These are phyloP conservation scores for Dufourea novaeangliae DNA, from an alignment of 1,140 invertebrate genomes.

Conservation along the genomic window DNA sequence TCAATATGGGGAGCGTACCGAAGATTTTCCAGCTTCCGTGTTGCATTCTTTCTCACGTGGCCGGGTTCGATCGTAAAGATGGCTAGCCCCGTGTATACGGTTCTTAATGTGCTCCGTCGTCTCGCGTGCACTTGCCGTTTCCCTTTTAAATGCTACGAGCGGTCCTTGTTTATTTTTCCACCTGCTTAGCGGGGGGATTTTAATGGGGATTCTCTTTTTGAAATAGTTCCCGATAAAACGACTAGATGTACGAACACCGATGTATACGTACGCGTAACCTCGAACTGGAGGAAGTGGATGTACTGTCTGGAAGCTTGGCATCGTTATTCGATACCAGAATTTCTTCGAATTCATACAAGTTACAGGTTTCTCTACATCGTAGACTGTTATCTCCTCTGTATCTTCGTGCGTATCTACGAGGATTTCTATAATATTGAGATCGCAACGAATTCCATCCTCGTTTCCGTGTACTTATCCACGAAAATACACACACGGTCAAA, in stretches of 20 bases:
- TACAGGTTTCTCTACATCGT: too few relatives aligned
- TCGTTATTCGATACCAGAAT: too few relatives aligned
- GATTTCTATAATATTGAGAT: too few relatives aligned
- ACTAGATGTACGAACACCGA: background rate
- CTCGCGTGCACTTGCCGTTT: background rate
- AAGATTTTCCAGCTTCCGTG: conserved; percentile 42
- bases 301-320: too few relatives aligned
- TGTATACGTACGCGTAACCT: background rate
- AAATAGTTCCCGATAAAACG: background rate
- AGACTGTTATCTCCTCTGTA: too few relatives aligned
- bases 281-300: background rate
- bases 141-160: background rate
- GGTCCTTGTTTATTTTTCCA: background rate
- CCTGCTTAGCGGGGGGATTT: background rate
- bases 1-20: conserved; percentile 24
- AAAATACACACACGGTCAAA: too few relatives aligned
- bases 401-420: too few relatives aligned
- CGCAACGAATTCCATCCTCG: too few relatives aligned
- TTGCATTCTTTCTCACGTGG: conserved; percentile 60
- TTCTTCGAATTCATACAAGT: too few relatives aligned
- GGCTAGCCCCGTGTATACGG: conserved; percentile 11
- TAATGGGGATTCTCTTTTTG: background rate
- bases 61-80: conserved; percentile 26
- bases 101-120: conserved; percentile 17
- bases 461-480: too few relatives aligned